phyloP scores from a whole-genome alignment of 2,888 invertebrate genomes.

The Norana najaformis region DNA sequence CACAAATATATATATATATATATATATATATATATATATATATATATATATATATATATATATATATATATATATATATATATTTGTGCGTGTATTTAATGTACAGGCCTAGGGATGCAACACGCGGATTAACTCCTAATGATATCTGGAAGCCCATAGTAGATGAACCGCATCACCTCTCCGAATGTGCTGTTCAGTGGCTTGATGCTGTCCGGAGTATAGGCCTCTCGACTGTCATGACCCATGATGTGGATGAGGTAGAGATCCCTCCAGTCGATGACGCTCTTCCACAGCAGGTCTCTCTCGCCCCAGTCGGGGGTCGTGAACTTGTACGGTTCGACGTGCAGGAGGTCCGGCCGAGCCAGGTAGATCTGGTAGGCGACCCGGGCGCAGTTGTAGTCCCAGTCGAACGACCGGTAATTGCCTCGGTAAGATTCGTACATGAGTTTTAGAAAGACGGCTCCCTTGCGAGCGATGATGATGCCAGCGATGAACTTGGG shows the following conservation, averaged over 20 bases:
- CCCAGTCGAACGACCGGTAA: conserved; percentile 43
- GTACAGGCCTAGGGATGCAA: too few relatives aligned
- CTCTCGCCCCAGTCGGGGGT: conserved; percentile 43
- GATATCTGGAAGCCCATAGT: conserved; percentile 38
- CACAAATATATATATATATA: too few relatives aligned
- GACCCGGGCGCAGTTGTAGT: conserved; percentile 44
- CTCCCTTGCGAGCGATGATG: conserved; percentile 39
- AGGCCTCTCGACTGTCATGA: conserved; percentile 20
- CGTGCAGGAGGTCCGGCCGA: conserved; percentile 40
- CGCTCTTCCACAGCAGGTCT: conserved; percentile 39
- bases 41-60: too few relatives aligned
- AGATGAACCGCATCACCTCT: conserved; percentile 41
- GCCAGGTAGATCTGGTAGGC: conserved; percentile 41
- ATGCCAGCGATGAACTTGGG: conserved; percentile 43
- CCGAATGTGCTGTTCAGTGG: conserved; percentile 40
- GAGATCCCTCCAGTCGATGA: conserved; percentile 42
- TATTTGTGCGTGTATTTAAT: too few relatives aligned
- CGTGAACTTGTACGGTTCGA: conserved; percentile 40
- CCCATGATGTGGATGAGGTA: conserved; percentile 44
- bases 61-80: too few relatives aligned
- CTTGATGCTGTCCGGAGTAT: conserved; percentile 31
- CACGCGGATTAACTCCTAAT: too few relatives aligned
- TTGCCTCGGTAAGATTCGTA: conserved; percentile 43
- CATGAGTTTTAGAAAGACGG: conserved; percentile 39
- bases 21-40: too few relatives aligned